Conservation (phyloP, 2,113 vertebrate species). For the Sorex fumeus region DNA sequence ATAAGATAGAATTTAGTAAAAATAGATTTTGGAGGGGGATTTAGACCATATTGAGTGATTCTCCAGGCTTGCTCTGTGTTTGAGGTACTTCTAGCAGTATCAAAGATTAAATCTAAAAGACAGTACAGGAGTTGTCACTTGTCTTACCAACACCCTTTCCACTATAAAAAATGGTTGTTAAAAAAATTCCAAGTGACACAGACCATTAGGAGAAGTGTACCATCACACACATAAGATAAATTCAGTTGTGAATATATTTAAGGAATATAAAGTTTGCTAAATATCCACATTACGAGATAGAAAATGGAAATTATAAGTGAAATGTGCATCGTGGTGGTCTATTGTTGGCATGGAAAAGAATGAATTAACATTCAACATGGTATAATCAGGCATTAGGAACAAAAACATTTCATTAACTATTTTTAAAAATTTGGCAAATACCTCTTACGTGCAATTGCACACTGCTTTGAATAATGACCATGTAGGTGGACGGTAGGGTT, state of each 20-base stretch:
- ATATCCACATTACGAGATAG: not conserved
- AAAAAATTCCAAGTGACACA: constrained; percentile 19
- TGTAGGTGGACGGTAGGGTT: not conserved
- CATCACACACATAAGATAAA: not conserved
- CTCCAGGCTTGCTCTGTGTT: too few relatives aligned
- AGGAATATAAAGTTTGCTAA: not conserved
- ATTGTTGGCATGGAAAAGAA: not conserved
- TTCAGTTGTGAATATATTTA: constrained; percentile 16
- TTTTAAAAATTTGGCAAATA: constrained; percentile 43
- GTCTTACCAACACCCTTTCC: too few relatives aligned
- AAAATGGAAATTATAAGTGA: not conserved
- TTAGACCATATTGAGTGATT: too few relatives aligned
- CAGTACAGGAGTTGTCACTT: too few relatives aligned
- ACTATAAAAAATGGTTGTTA: not conserved
- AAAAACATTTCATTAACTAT: not conserved
- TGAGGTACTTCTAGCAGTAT: too few relatives aligned
- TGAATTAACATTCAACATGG: too few relatives aligned
- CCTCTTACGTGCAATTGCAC: not conserved
- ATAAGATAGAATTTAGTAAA: not conserved
- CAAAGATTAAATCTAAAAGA: too few relatives aligned
- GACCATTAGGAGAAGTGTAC: constrained; percentile 3
- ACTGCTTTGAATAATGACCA: constrained; percentile 26
- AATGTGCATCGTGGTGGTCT: not conserved
- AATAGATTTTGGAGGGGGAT: too few relatives aligned
- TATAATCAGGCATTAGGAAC: too few relatives aligned